These are phyloP conservation scores for Galeopsomyia nigrocyanea DNA, from an alignment of 2,888 invertebrate species.

Conservation along the genomic window DNA sequence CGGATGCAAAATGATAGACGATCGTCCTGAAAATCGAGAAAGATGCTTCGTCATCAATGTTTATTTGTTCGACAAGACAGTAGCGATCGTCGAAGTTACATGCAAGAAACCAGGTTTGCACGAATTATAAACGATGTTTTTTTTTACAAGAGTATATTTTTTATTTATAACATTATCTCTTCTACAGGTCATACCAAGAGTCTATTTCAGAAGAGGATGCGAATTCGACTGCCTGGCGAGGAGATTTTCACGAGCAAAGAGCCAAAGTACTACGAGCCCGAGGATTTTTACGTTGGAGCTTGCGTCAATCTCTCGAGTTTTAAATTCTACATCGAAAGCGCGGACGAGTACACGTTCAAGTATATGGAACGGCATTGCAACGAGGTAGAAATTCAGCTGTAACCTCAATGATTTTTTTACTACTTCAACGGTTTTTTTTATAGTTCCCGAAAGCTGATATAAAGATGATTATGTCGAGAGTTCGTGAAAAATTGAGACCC, in stretches of 20 bases:
- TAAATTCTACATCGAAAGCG: conserved; percentile 82
- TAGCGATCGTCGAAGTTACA: conserved; percentile 85
- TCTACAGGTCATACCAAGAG: conserved; percentile 66
- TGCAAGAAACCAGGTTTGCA: conserved; percentile 78
- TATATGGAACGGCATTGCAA: conserved; percentile 87
- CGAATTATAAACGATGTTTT: conserved; percentile 9
- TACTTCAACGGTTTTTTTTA: neutral
- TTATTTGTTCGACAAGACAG: conserved; percentile 85
- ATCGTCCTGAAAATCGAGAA: conserved; percentile 75
- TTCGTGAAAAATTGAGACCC: conserved; percentile 77
- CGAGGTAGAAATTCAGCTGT: conserved; percentile 71
- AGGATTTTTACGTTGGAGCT: conserved; percentile 89
- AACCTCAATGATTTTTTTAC: too few species aligned
- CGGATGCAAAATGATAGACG: conserved; percentile 81
- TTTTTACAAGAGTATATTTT: neutral
- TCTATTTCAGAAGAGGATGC: conserved; percentile 76
- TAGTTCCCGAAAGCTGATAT: conserved; percentile 84
- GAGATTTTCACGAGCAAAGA: conserved; percentile 79
- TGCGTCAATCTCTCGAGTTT: conserved; percentile 83
- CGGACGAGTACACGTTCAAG: conserved; percentile 88
- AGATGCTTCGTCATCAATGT: conserved; percentile 87
- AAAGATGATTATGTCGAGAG: conserved; percentile 80
- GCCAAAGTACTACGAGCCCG: conserved; percentile 81
- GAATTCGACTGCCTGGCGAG: conserved; percentile 81
- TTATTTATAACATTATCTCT: conserved; percentile 28